phyloP scores from a whole-genome alignment of 35 echinoderm and acorn worm species.

The Apostichopus japonicus region DNA sequence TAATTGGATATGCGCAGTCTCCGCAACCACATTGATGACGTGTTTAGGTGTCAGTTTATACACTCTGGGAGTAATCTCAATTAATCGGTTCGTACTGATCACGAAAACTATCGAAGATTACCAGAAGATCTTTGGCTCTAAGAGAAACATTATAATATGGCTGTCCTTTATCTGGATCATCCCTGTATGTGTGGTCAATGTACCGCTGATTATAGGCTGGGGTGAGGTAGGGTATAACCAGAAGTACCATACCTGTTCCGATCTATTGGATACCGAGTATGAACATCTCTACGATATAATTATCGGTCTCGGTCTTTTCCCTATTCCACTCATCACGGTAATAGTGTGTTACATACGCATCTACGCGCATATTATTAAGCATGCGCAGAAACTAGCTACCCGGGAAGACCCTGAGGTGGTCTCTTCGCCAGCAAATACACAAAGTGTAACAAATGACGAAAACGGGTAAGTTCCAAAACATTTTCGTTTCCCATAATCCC shows the following conservation, averaged over 20 bases:
- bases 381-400: slow-evolving; percentile 32
- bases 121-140: slow-evolving; percentile 52
- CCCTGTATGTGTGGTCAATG: slow-evolving; percentile 58
- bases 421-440: slow-evolving; percentile 29
- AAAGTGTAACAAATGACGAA: slow-evolving; percentile 25
- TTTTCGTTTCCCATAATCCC: too few relatives aligned
- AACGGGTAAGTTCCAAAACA: slow-evolving; percentile 37
- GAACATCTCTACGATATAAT: slow-evolving; percentile 57
- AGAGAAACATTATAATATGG: slow-evolving; percentile 59
- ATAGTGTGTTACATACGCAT: slow-evolving; percentile 50
- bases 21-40: slow-evolving; percentile 69
- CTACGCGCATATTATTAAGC: slow-evolving; percentile 19
- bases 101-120: slow-evolving; percentile 63
- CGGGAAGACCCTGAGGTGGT: slow-evolving; percentile 50
- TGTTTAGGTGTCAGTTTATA: slow-evolving; percentile 79
- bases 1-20: slow-evolving; percentile 65
- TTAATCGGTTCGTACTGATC: slow-evolving; percentile 72
- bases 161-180: slow-evolving; percentile 66
- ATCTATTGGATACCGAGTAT: slow-evolving; percentile 14
- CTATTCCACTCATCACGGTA: slow-evolving; percentile 30
- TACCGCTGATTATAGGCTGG: slow-evolving; percentile 43
- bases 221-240: slow-evolving; percentile 72
- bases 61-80: slow-evolving; percentile 70
- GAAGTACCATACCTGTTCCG: slow-evolving; percentile 74
- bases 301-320: slow-evolving; percentile 44